phyloP scores from a whole-genome alignment of 53 echinoderm and acorn worm species.

The Echinometra lucunter region DNA sequence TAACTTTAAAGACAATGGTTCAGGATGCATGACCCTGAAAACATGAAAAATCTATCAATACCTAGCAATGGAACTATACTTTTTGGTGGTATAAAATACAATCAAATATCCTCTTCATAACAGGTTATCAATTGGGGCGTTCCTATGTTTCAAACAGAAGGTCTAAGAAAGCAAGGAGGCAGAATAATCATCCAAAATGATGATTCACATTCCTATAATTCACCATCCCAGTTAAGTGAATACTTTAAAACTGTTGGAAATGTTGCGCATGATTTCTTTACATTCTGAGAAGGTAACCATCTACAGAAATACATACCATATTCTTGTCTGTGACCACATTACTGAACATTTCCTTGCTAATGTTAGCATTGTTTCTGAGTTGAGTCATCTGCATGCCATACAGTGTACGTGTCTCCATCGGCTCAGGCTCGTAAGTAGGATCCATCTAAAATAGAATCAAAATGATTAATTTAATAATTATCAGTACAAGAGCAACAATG shows the following conservation, averaged over 20 bases:
- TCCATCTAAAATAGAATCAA: constrained; percentile 77
- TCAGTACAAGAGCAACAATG: not conserved
- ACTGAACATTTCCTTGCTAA: constrained; percentile 80
- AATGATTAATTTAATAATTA: not conserved
- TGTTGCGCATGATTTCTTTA: not conserved
- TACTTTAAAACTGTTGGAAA: not conserved
- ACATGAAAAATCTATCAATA: too few species aligned
- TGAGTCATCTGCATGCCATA: constrained; percentile 92
- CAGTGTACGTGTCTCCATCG: constrained; percentile 90
- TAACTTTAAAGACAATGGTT: too few species aligned
- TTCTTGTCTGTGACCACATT: constrained; percentile 84
- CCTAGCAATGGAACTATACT: too few species aligned
- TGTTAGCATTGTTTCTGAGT: constrained; percentile 87
- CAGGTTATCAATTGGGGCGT: too few species aligned
- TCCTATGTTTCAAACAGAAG: too few species aligned
- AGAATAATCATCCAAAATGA: not conserved
- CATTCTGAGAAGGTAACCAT: not conserved
- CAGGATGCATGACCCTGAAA: too few species aligned
- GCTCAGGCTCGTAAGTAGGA: constrained; percentile 83
- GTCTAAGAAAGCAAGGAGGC: not conserved
- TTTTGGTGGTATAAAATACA: too few species aligned
- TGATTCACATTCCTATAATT: not conserved
- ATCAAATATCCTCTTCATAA: too few species aligned
- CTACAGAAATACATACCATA: constrained; percentile 64
- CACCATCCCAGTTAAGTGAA: not conserved